phyloP scores from a whole-genome alignment of 1,140 invertebrate genomes.

The Drosophila lacteicornis region DNA sequence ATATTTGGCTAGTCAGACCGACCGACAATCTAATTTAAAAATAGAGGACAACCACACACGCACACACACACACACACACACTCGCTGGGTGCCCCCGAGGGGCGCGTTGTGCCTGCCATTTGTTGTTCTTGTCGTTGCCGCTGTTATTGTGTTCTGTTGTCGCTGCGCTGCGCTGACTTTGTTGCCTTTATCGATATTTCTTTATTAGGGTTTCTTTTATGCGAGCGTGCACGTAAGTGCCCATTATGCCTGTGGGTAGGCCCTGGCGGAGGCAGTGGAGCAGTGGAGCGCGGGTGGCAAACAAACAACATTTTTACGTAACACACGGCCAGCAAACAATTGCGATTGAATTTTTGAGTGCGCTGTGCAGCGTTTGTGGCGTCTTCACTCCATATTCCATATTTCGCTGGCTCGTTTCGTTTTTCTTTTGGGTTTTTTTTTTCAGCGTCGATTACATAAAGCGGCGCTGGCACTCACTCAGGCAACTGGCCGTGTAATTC shows the following conservation, averaged over 20 bases:
- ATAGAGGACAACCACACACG: constrained; percentile 28
- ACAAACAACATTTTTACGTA: constrained; percentile 67
- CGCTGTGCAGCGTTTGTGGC: neutral
- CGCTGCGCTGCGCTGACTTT: constrained; percentile 41
- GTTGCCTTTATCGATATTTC: constrained; percentile 78
- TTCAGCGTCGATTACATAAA: constrained; percentile 61
- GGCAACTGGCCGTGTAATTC: constrained; percentile 43
- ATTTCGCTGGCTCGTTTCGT: neutral
- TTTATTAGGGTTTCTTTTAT: constrained; percentile 83
- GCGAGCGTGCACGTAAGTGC: constrained; percentile 79
- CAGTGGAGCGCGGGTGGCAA: neutral
- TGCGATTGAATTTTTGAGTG: constrained; percentile 56
- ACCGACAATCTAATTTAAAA: constrained; percentile 66
- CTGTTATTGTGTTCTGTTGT: constrained; percentile 22
- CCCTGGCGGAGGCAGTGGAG: neutral
- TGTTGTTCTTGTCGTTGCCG: constrained; percentile 25
- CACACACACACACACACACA: constrained; percentile 14
- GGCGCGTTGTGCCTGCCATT: constrained; percentile 37
- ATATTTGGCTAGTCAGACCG: constrained; percentile 17
- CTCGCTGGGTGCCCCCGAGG: constrained; percentile 10
- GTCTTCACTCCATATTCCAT: constrained; percentile 4
- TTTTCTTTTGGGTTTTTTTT: constrained; percentile 15
- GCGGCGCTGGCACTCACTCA: constrained; percentile 21
- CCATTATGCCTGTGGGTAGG: constrained; percentile 46
- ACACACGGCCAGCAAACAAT: constrained; percentile 56